Evolutionary conservation across 2,113 vertebrate genomes (phyloP).

Genomic region (Ursus arctos): DNA sequence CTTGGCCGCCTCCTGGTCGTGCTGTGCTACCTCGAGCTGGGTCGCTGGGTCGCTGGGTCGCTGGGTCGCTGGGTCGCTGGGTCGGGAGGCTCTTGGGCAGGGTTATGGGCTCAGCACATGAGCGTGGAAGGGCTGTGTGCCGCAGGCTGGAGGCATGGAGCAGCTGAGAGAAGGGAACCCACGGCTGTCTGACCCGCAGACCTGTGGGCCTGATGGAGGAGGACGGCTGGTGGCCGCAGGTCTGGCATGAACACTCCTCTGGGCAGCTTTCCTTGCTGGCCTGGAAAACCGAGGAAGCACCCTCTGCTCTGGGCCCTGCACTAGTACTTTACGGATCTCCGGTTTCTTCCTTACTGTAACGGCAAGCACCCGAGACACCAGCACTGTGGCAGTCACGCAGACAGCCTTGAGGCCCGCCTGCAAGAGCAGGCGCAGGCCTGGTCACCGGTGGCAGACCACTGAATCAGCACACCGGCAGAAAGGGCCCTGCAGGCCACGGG

Average conservation of each 20-base stretch:
- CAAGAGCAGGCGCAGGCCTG: not conserved
- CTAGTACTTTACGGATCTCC: rapidly evolving
- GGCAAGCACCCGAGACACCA: not conserved
- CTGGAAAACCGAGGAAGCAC: not conserved
- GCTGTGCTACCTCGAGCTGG: too few relatives aligned
- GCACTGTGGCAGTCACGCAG: too few relatives aligned
- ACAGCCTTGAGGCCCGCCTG: not conserved
- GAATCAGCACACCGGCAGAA: rapidly evolving
- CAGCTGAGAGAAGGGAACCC: not conserved
- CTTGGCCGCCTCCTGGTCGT: not conserved
- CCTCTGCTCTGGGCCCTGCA: not conserved
- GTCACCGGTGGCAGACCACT: not conserved
- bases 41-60: too few relatives aligned
- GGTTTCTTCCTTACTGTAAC: not conserved
- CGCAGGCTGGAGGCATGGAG: not conserved
- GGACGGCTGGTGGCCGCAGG: not conserved
- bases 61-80: too few relatives aligned
- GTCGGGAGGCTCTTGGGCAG: not conserved
- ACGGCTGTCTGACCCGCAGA: not conserved
- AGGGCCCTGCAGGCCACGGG: too few relatives aligned
- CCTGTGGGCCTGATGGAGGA: not conserved
- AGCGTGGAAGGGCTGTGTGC: not conserved
- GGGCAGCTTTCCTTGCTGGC: not conserved
- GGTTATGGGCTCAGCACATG: rapidly evolving
- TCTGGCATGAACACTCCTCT: not conserved